Base-by-base conservation (phyloP, 2,888 invertebrate genomes). In the Diachrysia chrysitis region DNA sequence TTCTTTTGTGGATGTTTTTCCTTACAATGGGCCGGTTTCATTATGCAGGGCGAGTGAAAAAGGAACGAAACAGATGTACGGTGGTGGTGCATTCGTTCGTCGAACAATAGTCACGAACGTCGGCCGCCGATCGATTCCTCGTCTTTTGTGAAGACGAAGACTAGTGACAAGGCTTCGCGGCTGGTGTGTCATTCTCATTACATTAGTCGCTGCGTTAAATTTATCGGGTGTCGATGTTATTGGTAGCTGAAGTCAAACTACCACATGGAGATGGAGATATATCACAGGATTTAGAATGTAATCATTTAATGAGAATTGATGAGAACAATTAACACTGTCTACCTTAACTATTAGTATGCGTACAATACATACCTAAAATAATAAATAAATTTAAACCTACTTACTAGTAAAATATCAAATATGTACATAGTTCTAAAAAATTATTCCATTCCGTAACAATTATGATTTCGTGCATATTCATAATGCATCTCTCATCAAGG, bases 11-110 rank as follows among this genome's bases (percentile, higher is more conserved):
- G 92, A 90, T 88, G 90, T 90, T 91, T 91, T 81, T 85, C 87
- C 85, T 89, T 89, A 94, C 93, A 94, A 94, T 93, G 90, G 90
- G 88, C 87, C 89, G 92, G 92, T 92, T 93, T 93, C 92, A 93
- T 94, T 94, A 93, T 93, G 90, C 92, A 90, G 89, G 90, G 85
- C 88, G 88, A 90, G 88, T 90, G 87, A 92, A 93, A 93, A 94
- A 94, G 90, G 89, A 94, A 93, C 89, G 93, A 92, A 93, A 94
- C 95, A 95, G 94, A 95, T 95, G 95, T 93, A 92, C 90, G 87
- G 83, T 85, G 87, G 90, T 89, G 88, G 90, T 92, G 90, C 90
- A 91, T 90, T 91, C 90, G 89, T 88, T 85, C 86, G 81, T 78
- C 84, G 89, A 91, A 94, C 93, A 93, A 93, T 93, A 92, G 93